Percentiles rank a stretch among this genome's conserved stretches.
Conservation (phyloP, 1,140 invertebrate genomes). For the Zaprionus vittiger region DNA sequence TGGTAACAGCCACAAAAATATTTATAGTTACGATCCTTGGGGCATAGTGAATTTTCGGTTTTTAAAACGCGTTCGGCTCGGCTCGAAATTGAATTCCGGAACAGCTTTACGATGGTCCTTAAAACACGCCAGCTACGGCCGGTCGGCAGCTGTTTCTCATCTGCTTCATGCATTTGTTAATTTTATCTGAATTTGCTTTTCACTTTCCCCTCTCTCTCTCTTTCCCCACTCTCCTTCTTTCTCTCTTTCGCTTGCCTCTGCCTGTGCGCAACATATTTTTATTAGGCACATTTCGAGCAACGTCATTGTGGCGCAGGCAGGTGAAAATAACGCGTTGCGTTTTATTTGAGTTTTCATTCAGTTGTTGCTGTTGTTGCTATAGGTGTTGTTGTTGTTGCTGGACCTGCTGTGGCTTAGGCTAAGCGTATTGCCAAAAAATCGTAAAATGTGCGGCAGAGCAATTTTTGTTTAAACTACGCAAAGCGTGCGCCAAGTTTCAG, state of each 20-base stretch:
- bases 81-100: slow-evolving; percentile 38
- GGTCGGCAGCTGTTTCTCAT: background rate
- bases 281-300: slow-evolving; percentile 34
- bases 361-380: background rate
- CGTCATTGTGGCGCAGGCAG: slow-evolving; percentile 51
- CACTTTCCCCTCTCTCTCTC: slow-evolving; percentile 15
- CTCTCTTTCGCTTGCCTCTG: background rate
- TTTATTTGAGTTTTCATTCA: slow-evolving; percentile 65
- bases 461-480: slow-evolving; percentile 75
- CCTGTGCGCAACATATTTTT: slow-evolving; percentile 39
- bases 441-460: slow-evolving; percentile 74
- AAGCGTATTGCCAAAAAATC: slow-evolving; percentile 77
- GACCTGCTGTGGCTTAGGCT: slow-evolving; percentile 39
- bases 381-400: slow-evolving; percentile 26
- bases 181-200: slow-evolving; percentile 53
- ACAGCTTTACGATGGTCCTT: slow-evolving; percentile 18
- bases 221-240: background rate
- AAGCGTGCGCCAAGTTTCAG: slow-evolving; percentile 43
- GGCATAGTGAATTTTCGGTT: slow-evolving; percentile 41
- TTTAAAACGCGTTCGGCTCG: slow-evolving; percentile 13
- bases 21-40: slow-evolving; percentile 47
- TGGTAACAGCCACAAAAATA: slow-evolving; percentile 56
- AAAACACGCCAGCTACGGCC: background rate
- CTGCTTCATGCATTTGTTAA: slow-evolving; percentile 42
- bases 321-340: slow-evolving; percentile 64